A percentile compares a stretch with the other conserved stretches of the same genome.
Conservation (phyloP, 2,113 vertebrate species). For the Mellivora capensis region DNA sequence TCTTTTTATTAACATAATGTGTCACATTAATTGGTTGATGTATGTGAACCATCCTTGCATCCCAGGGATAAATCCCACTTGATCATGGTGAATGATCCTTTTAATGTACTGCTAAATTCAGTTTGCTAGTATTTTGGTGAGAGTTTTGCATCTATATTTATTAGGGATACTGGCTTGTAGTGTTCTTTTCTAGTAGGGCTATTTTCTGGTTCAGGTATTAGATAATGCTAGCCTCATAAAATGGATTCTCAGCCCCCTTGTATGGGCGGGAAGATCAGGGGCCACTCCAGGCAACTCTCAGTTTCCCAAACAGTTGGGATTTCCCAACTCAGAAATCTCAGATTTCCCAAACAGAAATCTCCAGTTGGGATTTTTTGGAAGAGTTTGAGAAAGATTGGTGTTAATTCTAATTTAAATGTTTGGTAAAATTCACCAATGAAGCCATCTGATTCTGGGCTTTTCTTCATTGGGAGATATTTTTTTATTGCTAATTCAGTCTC, state of each 20-base stretch:
- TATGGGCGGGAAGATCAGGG: background rate
- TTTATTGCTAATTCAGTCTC: background rate
- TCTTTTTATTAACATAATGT: background rate
- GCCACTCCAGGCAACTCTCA: background rate
- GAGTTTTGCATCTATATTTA: background rate
- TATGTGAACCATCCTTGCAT: background rate
- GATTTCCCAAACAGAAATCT: too few species aligned
- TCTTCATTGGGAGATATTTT: background rate
- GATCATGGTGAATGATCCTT: background rate
- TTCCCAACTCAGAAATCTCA: too few species aligned
- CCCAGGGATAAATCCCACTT: background rate
- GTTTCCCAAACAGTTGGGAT: background rate
- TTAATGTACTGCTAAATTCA: background rate
- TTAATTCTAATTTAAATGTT: background rate
- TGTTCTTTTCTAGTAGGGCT: background rate
- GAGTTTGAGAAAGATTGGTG: background rate
- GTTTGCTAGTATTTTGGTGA: background rate
- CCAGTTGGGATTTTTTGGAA: background rate
- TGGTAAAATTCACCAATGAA: background rate
- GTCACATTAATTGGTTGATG: background rate
- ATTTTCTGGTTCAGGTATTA: background rate
- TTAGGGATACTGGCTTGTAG: background rate
- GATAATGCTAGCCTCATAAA: background rate
- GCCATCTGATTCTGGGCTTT: background rate
- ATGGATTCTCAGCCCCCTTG: background rate